These are phyloP conservation scores for Drosophila cracens DNA, from an alignment of 2,888 invertebrate species.

Conservation along the genomic window DNA sequence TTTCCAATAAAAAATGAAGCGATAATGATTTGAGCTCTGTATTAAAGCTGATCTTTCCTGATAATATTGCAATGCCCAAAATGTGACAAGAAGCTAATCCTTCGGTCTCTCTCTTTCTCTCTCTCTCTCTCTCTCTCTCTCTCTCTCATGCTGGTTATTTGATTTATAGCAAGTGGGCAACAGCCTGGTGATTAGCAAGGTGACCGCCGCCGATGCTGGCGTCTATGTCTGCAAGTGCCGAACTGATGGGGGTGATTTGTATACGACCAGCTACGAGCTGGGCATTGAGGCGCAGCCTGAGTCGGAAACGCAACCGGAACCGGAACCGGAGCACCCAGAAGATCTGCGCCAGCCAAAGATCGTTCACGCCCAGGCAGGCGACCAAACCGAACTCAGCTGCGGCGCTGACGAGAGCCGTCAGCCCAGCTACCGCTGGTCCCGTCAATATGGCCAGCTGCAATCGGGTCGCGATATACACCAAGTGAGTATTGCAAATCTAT, in stretches of 20 bases:
- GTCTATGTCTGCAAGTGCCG: slow-evolving; percentile 92
- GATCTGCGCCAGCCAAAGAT: slow-evolving; percentile 82
- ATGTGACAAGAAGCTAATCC: not conserved
- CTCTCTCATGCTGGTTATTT: not conserved
- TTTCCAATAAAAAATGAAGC: not conserved
- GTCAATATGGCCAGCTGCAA: slow-evolving; percentile 84
- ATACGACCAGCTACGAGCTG: slow-evolving; percentile 86
- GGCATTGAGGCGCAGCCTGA: slow-evolving; percentile 75
- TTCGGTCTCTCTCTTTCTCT: not conserved
- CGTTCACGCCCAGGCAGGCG: slow-evolving; percentile 86
- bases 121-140: no score
- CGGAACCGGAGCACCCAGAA: slow-evolving; percentile 41
- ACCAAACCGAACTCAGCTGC: slow-evolving; percentile 89
- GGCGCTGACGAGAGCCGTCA: slow-evolving; percentile 78
- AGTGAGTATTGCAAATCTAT: slow-evolving; percentile 70
- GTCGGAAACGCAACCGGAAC: not conserved
- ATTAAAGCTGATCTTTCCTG: not conserved
- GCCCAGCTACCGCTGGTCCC: slow-evolving; percentile 82
- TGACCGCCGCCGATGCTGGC: slow-evolving; percentile 92
- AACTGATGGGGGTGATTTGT: slow-evolving; percentile 86
- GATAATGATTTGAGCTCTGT: not conserved
- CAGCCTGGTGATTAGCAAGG: slow-evolving; percentile 89
- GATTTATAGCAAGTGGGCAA: slow-evolving; percentile 83
- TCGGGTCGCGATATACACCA: slow-evolving; percentile 74
- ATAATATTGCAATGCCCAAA: not conserved